Evolutionary conservation across 1,140 invertebrate genomes (phyloP).

Genomic region (Ceratosolen solmsi): DNA sequence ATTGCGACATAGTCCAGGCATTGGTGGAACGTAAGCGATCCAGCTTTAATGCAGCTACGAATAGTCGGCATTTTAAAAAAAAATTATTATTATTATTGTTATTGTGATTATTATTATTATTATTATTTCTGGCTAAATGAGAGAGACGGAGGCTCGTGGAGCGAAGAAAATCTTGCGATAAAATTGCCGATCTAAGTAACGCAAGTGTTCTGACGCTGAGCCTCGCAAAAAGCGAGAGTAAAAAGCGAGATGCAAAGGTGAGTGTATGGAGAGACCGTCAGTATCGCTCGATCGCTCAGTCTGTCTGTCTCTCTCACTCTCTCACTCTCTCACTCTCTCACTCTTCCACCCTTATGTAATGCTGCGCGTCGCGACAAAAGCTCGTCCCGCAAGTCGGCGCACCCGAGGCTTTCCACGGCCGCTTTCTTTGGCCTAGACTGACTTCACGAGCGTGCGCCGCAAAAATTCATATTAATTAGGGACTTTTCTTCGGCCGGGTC

Average conservation of each 20-base stretch:
- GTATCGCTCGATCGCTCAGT: not conserved
- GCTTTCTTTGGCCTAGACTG: constrained; percentile 13
- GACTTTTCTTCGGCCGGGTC: constrained; percentile 39
- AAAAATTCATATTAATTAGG: constrained; percentile 50
- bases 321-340: no score
- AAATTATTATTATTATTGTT: no score
- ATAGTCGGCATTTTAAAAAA: not conserved
- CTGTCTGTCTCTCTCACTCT: no score
- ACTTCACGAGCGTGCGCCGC: constrained; percentile 7
- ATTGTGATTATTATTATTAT: no score
- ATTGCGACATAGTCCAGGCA: no score
- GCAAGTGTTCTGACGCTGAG: no score
- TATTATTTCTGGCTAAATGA: no score
- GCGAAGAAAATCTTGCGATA: not conserved
- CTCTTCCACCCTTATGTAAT: no score
- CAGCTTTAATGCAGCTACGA: not conserved
- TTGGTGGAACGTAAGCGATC: no score
- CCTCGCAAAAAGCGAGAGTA: not conserved
- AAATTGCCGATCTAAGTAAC: not conserved
- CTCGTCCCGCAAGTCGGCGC: not conserved
- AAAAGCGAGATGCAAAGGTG: not conserved
- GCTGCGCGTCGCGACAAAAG: not conserved
- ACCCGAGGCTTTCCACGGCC: not conserved
- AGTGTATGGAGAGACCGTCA: not conserved
- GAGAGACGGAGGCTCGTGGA: not conserved